Conservation (phyloP, 2,888 invertebrate genomes). For the Lordiphosa andalusiaca region DNA sequence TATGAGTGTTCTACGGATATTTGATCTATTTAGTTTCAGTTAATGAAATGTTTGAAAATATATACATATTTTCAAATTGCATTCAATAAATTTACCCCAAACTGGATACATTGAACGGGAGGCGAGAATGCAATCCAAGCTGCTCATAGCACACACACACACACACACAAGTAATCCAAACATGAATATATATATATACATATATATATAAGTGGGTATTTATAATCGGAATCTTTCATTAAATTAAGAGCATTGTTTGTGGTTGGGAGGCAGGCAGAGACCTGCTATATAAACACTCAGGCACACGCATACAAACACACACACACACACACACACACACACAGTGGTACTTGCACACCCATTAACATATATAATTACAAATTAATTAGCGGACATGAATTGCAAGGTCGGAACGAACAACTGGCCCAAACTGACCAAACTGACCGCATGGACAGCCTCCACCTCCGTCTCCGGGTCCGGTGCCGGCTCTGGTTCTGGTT, state of each 20-base stretch:
- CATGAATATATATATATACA: no score
- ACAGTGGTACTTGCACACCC: conserved; percentile 35
- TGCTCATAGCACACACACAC: no score
- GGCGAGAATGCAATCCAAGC: no score
- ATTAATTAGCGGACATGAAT: conserved; percentile 70
- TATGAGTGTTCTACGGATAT: no score
- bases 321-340: conserved; percentile 20
- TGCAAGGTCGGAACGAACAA: conserved; percentile 54
- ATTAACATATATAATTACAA: conserved; percentile 72
- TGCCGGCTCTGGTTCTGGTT: conserved; percentile 19
- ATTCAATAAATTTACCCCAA: no score
- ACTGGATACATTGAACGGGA: no score
- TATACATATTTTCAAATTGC: no score
- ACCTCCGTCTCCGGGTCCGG: conserved; percentile 25
- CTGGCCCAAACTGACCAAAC: conserved; percentile 5
- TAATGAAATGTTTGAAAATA: no score
- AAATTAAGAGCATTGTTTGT: conserved; percentile 67
- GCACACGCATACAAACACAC: conserved; percentile 16
- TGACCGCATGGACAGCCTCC: conserved; percentile 13
- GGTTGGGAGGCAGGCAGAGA: conserved; percentile 29
- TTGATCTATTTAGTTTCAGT: no score
- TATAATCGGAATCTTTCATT: conserved; percentile 72
- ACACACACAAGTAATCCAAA: no score
- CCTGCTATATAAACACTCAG: conserved; percentile 6
- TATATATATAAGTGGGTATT: conserved; percentile 32